Evolutionary conservation across 2,888 invertebrate genomes (phyloP), one percentile per base, ranked within the genome.

Genomic region (Cacoxenus indagator): DNA sequence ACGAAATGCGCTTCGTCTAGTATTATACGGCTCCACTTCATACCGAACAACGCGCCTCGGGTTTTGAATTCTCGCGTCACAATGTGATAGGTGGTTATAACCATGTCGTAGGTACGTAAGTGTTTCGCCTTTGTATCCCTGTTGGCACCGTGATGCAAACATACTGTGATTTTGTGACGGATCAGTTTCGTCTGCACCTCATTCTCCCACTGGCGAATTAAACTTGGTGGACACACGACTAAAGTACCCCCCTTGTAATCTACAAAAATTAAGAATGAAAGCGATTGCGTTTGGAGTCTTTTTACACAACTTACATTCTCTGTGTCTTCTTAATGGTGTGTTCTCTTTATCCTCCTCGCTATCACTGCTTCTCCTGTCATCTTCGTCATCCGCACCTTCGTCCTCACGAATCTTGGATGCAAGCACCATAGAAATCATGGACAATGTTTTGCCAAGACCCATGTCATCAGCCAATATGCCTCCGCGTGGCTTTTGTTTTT

Each of bases 1-100:
- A 98, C 94, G 48, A 92, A 91, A 88, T 99, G 98, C 0, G 95
- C 98, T 89, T 99, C 98, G 88, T 99, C 98, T 24, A 99, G 89
- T 70, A 98, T 93, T 2, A 97, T 91, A 64, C 98, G 91, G 0
- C 92, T 90, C 97, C 98, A 99, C 9, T 90, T 90, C 3, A 98
- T 90, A 54, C 91, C 89, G 85, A 91, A 91, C 24, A 96, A 80
- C 0, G 91, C 90, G 1, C 92, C 91, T 46, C 85, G 89, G 81
- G 89, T 89, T 77, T 91, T 91, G 2, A 86, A 87, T 82, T 94
- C 94, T 29, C 92, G 88, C 70, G 89, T 89, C 71, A 93, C 90
- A 66, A 96, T 91, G 57, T 93, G 92, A 83, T 97, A 98, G 0
- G 98, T 97, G 14, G 98, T 97, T 51, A 97, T 89, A 0, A 98